A percentile compares a stretch with the other conserved stretches of the same genome.
Conservation (phyloP, 2,113 vertebrate species). For the Leptobrachium ailaonicum region DNA sequence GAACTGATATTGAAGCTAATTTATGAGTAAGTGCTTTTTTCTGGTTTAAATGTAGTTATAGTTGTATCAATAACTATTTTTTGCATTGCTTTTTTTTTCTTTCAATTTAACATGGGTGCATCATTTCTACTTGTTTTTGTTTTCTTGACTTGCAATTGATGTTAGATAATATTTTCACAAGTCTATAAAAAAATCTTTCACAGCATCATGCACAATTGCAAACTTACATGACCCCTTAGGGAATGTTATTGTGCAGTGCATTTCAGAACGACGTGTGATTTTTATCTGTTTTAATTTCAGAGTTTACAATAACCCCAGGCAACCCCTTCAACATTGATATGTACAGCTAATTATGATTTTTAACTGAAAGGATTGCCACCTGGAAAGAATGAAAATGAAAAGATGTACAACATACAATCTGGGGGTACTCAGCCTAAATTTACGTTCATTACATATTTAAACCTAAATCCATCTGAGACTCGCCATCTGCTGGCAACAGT, state of each 20-base stretch:
- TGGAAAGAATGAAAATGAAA: constrained; percentile 58
- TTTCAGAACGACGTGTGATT: constrained; percentile 30
- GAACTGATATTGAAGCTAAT: too few relatives aligned
- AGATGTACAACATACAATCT: constrained; percentile 38
- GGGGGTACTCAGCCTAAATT: constrained; percentile 39
- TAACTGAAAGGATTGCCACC: constrained; percentile 57
- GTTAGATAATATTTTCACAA: background rate
- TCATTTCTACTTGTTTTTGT: background rate
- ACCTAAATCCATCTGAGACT: constrained; percentile 38
- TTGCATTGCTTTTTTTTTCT: background rate
- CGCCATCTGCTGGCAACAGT: constrained; percentile 31
- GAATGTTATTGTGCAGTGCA: constrained; percentile 10
- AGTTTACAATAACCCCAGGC: constrained; percentile 58
- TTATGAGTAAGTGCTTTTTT: too few relatives aligned
- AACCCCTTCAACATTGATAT: constrained; percentile 59
- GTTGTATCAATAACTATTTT: background rate
- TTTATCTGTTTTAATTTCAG: constrained; percentile 60
- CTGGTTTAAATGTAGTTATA: background rate
- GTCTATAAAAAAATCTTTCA: background rate
- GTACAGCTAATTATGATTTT: constrained; percentile 64
- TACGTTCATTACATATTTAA: constrained; percentile 45
- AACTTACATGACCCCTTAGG: constrained; percentile 10
- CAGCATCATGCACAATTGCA: background rate
- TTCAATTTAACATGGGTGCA: background rate
- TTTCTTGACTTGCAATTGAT: background rate